Evolutionary conservation across 2,113 vertebrate genomes (phyloP).

Genomic region (Paratilapia polleni): DNA sequence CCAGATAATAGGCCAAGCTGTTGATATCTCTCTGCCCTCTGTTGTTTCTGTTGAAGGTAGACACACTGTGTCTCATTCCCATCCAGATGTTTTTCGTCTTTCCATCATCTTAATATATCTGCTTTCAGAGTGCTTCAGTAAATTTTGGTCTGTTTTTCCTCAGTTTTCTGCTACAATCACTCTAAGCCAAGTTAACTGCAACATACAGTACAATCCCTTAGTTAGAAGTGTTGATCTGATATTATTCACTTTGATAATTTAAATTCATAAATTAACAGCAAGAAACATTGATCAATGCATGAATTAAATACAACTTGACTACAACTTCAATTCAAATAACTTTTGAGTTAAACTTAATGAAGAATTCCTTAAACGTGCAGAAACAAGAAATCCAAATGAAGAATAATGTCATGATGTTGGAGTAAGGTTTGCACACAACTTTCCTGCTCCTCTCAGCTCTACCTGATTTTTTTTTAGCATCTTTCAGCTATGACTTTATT

Average conservation of each 20-base stretch:
- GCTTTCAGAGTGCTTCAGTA: background rate
- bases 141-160: background rate
- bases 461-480: background rate
- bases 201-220: background rate
- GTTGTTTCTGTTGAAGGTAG: conserved; percentile 37
- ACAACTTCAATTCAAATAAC: background rate
- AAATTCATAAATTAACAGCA: background rate
- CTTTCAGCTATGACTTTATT: background rate
- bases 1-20: conserved; percentile 72
- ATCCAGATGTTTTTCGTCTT: conserved; percentile 42
- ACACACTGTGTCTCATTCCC: conserved; percentile 17
- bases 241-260: background rate
- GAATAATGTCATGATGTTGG: no score
- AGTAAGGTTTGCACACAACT: no score
- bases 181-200: background rate
- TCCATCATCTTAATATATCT: background rate
- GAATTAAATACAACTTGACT: background rate
- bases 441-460: background rate
- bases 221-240: background rate
- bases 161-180: background rate
- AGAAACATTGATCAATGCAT: background rate
- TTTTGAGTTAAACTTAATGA: background rate
- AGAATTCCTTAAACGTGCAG: no score
- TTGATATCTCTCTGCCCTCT: conserved; percentile 47
- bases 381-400: no score